phyloP scores from a whole-genome alignment of 2,797 vertebrate species.

The Falco berigora region DNA sequence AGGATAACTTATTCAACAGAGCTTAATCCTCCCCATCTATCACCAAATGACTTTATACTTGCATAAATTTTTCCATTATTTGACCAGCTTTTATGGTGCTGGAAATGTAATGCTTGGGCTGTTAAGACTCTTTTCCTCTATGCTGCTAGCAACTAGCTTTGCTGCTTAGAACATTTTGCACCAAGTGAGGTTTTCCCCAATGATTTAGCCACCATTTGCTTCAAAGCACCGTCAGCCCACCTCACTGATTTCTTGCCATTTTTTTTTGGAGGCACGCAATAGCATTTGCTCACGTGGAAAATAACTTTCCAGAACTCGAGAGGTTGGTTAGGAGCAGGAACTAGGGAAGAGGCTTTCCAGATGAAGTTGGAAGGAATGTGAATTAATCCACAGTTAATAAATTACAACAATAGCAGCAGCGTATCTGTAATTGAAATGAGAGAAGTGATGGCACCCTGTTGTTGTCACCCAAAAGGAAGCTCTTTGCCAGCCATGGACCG shows the following conservation, averaged over 20 bases:
- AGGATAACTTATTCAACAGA: background rate
- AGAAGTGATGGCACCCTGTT: background rate
- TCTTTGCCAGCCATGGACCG: background rate
- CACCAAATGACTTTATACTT: background rate
- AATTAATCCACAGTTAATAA: background rate
- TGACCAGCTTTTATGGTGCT: background rate
- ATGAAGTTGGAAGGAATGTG: background rate
- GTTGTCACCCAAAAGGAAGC: background rate
- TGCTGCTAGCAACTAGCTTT: background rate
- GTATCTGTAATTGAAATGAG: background rate
- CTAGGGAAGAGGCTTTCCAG: background rate
- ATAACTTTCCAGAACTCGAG: background rate
- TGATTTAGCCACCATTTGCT: background rate
- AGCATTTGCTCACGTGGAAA: background rate
- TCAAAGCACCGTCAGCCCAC: background rate
- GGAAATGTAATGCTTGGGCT: background rate
- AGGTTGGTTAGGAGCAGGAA: background rate
- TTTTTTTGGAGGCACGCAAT: background rate
- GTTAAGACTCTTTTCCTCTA: background rate
- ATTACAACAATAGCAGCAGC: background rate
- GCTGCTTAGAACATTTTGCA: background rate
- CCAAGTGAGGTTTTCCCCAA: background rate
- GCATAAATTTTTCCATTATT: slow-evolving; percentile 16
- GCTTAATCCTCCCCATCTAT: slow-evolving; percentile 21
- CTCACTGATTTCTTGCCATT: background rate